Conservation (phyloP, 2,113 vertebrate genomes). For the Mobula hypostoma region DNA sequence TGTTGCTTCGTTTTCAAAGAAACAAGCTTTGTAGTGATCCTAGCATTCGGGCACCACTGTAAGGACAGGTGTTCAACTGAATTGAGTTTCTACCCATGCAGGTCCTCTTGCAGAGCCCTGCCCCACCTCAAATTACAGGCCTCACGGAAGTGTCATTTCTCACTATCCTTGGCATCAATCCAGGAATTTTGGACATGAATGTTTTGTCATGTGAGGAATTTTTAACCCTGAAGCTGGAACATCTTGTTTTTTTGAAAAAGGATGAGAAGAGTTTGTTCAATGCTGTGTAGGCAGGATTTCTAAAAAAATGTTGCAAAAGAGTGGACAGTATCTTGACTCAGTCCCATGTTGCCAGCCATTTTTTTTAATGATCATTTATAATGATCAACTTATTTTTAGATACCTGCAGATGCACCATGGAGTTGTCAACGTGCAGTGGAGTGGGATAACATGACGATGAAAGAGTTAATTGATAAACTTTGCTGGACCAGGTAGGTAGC, state of each 20-base stretch:
- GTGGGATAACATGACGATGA: conserved; percentile 71
- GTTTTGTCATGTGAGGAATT: not conserved
- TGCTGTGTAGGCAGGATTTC: not conserved
- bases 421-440: conserved; percentile 58
- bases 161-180: too few relatives aligned
- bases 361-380: not conserved
- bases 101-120: not conserved
- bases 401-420: conserved; percentile 67
- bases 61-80: not conserved
- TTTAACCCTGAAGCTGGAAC: not conserved
- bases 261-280: not conserved
- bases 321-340: not conserved
- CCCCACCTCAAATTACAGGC: not conserved
- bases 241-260: not conserved
- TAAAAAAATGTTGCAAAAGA: not conserved
- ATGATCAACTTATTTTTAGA: conserved; percentile 50
- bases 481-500: conserved; percentile 67
- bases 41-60: not conserved
- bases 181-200: not conserved
- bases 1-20: not conserved
- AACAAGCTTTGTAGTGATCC: not conserved
- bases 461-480: conserved; percentile 63
- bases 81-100: not conserved
- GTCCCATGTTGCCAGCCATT: not conserved
- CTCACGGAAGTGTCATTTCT: not conserved